A percentile compares a stretch with the other conserved stretches of the same genome.
Evolutionary conservation across 2,113 vertebrate genomes (phyloP).

Genomic region (Pipra filicauda): DNA sequence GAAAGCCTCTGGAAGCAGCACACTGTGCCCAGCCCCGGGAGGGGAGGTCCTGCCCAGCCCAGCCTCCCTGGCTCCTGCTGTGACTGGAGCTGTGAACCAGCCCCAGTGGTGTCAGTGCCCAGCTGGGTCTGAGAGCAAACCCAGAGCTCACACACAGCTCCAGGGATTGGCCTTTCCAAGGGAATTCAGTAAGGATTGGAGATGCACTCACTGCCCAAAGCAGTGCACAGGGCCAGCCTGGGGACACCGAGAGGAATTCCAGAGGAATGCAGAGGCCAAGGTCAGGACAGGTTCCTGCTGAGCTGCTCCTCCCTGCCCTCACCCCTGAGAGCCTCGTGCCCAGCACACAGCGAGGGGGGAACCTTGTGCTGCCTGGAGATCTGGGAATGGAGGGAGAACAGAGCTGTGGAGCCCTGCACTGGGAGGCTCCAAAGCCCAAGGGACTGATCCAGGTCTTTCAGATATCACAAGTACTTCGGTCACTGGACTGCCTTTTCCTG

Average conservation of each 20-base stretch:
- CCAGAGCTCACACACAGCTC: background rate
- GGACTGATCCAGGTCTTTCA: background rate
- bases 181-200: background rate
- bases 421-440: background rate
- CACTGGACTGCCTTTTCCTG: background rate
- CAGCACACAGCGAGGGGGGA: background rate
- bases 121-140: background rate
- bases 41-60: background rate
- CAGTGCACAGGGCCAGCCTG: rapidly evolving
- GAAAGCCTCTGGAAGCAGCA: background rate
- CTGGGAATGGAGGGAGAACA: background rate
- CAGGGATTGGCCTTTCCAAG: background rate
- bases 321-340: background rate
- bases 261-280: background rate
- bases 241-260: rapidly evolving
- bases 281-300: background rate
- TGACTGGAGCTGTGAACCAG: rapidly evolving
- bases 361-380: background rate
- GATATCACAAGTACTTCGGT: background rate
- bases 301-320: background rate
- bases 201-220: background rate
- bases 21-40: background rate
- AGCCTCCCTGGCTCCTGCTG: background rate
- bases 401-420: background rate
- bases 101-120: background rate